Conservation (phyloP, 2,888 invertebrate species). For the Caenorhabditis virilis region DNA sequence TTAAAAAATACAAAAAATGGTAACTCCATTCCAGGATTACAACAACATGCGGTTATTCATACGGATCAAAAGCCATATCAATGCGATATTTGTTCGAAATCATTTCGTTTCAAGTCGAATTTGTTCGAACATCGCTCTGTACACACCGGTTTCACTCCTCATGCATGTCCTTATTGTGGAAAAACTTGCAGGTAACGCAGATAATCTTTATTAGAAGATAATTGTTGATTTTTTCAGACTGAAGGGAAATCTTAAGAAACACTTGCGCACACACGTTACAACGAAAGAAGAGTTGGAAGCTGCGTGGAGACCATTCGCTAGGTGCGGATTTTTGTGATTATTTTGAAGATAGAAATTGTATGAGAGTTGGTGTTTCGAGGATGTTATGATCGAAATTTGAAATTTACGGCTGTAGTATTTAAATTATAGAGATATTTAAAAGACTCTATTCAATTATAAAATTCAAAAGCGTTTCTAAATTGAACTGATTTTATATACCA, state of each 20-base stretch:
- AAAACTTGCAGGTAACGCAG: conserved; percentile 65
- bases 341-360: too few species aligned
- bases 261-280: conserved; percentile 68
- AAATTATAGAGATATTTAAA: too few species aligned
- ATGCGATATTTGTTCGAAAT: conserved; percentile 68
- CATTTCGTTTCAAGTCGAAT: conserved; percentile 67
- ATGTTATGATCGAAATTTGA: too few species aligned
- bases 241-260: conserved; percentile 68
- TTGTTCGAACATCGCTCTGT: conserved; percentile 68
- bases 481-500: too few species aligned
- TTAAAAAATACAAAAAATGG: neutral
- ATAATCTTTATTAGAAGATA: neutral
- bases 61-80: conserved; percentile 68
- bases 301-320: conserved; percentile 68
- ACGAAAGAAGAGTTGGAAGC: conserved; percentile 68
- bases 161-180: conserved; percentile 67
- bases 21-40: conserved; percentile 57
- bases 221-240: conserved; percentile 25
- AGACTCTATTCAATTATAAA: too few species aligned
- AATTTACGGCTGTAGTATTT: too few species aligned
- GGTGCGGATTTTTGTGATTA: too few species aligned
- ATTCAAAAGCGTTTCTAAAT: too few species aligned
- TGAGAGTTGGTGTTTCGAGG: too few species aligned
- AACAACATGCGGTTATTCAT: conserved; percentile 69
- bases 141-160: conserved; percentile 66